Conservation (phyloP, 2,888 invertebrate genomes). For the Agapostemon virescens region DNA sequence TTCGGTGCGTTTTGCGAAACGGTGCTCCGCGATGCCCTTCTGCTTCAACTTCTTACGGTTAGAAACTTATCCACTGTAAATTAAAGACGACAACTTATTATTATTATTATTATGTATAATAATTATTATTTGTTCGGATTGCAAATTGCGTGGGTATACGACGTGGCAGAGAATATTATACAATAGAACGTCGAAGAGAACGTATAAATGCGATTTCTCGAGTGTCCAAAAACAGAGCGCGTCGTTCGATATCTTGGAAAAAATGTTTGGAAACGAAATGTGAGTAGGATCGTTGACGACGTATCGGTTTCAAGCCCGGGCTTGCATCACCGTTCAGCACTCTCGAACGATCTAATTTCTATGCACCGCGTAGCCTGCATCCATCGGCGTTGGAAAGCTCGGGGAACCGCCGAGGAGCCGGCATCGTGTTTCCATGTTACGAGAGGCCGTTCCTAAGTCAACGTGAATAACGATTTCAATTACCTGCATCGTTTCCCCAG, state of each 20-base stretch:
- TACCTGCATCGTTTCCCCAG: constrained; percentile 24
- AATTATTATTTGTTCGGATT: too few species aligned
- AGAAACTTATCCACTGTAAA: too few species aligned
- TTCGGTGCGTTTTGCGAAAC: not conserved
- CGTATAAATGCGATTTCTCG: too few species aligned
- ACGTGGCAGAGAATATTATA: too few species aligned
- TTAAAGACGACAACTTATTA: too few species aligned
- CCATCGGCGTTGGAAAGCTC: not conserved
- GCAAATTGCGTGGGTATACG: too few species aligned
- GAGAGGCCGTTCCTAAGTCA: constrained; percentile 32
- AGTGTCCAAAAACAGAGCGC: too few species aligned
- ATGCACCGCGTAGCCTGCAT: constrained; percentile 1
- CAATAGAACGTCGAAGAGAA: too few species aligned
- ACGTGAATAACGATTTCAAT: constrained; percentile 46
- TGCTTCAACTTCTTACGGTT: not conserved
- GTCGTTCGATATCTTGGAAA: too few species aligned
- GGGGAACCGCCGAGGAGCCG: not conserved
- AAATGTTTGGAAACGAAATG: not conserved
- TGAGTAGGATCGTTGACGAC: not conserved
- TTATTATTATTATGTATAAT: too few species aligned
- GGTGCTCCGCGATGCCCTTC: not conserved
- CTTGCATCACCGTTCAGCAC: not conserved
- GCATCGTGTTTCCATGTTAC: constrained; percentile 1
- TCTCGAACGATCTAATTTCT: not conserved
- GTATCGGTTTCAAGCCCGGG: not conserved